A percentile compares a stretch with the other conserved stretches of the same genome.
These are phyloP conservation scores for Actinostola sp. DNA, from an alignment of 92 coral and sea anemone genomes.

Conservation along the genomic window DNA sequence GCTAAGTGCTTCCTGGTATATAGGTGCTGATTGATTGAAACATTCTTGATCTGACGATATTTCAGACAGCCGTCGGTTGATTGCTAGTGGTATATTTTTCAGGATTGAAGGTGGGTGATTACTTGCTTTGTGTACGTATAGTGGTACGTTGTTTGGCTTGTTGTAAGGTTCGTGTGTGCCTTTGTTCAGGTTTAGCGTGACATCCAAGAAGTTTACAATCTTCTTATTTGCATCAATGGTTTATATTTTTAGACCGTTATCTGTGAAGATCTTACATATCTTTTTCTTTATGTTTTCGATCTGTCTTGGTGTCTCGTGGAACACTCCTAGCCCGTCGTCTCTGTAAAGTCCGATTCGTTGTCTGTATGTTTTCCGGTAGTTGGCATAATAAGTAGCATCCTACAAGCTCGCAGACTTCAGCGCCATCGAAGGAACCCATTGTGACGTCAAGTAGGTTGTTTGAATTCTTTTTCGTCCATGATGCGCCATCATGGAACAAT, in stretches of 20 bases:
- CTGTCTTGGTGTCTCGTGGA: slow-evolving; percentile 27
- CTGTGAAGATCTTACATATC: not conserved
- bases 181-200: slow-evolving; percentile 25
- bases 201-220: slow-evolving; percentile 36
- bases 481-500: slow-evolving; percentile 9
- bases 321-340: slow-evolving; percentile 51
- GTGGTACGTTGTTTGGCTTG: slow-evolving; percentile 27
- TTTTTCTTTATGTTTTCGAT: slow-evolving; percentile 28
- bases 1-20: too few species aligned
- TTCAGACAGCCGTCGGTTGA: slow-evolving; percentile 50
- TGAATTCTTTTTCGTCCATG: slow-evolving; percentile 39
- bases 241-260: slow-evolving; percentile 24
- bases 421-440: slow-evolving; percentile 66
- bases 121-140: slow-evolving; percentile 19
- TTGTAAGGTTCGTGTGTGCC: slow-evolving; percentile 26
- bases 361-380: slow-evolving; percentile 16
- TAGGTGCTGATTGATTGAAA: too few species aligned
- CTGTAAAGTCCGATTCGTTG: slow-evolving; percentile 33
- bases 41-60: slow-evolving; percentile 25
- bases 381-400: slow-evolving; percentile 30
- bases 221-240: slow-evolving; percentile 40
- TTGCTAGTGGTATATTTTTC: slow-evolving; percentile 21
- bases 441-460: slow-evolving; percentile 48
- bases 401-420: slow-evolving; percentile 52
- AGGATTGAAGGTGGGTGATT: slow-evolving; percentile 29